phyloP scores from a whole-genome alignment of 2,888 invertebrate species.

The Rhingia rostrata region DNA sequence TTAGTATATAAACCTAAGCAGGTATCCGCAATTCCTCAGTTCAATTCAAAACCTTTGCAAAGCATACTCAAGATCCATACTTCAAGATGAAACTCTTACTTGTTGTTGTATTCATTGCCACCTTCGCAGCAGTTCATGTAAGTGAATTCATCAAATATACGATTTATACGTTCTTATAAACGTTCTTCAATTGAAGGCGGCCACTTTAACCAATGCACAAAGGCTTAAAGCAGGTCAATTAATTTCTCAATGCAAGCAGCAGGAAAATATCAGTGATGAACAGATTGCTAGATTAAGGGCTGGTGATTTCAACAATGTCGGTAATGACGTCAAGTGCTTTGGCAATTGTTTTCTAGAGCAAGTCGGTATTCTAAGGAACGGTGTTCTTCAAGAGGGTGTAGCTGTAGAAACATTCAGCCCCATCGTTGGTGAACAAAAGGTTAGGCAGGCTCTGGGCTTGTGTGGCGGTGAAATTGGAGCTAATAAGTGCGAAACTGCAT shows the following conservation, averaged over 20 bases:
- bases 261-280: conserved; percentile 74
- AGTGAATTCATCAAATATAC: too few species aligned
- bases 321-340: conserved; percentile 78
- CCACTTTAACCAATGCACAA: conserved; percentile 77
- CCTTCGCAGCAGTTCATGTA: too few species aligned
- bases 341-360: conserved; percentile 80
- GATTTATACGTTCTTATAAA: background rate
- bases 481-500: conserved; percentile 79
- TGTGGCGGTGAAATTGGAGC: conserved; percentile 76
- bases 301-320: conserved; percentile 76
- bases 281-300: conserved; percentile 76
- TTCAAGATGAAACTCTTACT: too few species aligned
- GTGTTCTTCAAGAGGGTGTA: conserved; percentile 76
- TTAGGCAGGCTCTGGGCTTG: conserved; percentile 75
- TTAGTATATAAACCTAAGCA: too few species aligned
- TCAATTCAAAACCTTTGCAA: too few species aligned
- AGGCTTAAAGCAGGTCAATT: conserved; percentile 75
- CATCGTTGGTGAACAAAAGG: conserved; percentile 76
- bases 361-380: conserved; percentile 76
- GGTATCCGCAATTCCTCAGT: too few species aligned
- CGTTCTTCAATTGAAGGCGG: conserved; percentile 17
- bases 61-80: too few species aligned
- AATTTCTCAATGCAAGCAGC: conserved; percentile 76
- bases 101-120: too few species aligned
- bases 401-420: conserved; percentile 75